Base-by-base conservation (phyloP, 2,797 vertebrate species). In the Sebastiscus tertius region DNA sequence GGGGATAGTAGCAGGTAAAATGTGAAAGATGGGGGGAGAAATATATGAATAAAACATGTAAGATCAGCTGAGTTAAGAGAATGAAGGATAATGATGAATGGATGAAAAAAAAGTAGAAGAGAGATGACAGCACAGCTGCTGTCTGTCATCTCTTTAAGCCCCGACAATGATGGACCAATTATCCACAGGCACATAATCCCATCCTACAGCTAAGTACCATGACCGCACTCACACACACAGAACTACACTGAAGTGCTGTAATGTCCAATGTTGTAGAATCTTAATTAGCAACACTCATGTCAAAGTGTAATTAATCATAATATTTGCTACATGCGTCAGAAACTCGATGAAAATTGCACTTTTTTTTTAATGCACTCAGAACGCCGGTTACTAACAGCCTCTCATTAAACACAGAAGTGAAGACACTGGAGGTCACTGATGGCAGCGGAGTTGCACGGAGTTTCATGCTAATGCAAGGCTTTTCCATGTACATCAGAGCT, bases 181-280 rank as follows among this genome's bases (percentile, higher is more conserved):
- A 86, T 74, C 74, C 70, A 29, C 59, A 66, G 72, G 2, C 71
- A 49, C 72, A 42, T 72, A 82, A 75, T 77, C 79, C 83, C 64
- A 46, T 65, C 52, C 56, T 46, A 14, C 31, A 26, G 66, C 69
- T 24, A n/a, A 71, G 27, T n/a, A 27, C 36, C 74, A 58, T 6
- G 52, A 27, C 12, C 66, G 49, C 66, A 60, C 49, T 60, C 60
- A 36, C 68, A n/a, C 54, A 49, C 42, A 20, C 42, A 49, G 42
- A 46, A 46, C 42, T 46, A 46, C 42, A 49, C 16, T 54, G 7
- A 54, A n/a, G 29, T 65, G 70, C 27, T 1, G 3, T 12, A 20
- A 67, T 12, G 46, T 64, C 58, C 36, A 29, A 1, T 5, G 3
- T 7, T 16, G 26, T 6, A 5, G 22, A 76, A 66, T 29, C 39